These are phyloP conservation scores for Pristionchus fissidentatus DNA, from an alignment of 2,888 invertebrate genomes.

Conservation along the genomic window DNA sequence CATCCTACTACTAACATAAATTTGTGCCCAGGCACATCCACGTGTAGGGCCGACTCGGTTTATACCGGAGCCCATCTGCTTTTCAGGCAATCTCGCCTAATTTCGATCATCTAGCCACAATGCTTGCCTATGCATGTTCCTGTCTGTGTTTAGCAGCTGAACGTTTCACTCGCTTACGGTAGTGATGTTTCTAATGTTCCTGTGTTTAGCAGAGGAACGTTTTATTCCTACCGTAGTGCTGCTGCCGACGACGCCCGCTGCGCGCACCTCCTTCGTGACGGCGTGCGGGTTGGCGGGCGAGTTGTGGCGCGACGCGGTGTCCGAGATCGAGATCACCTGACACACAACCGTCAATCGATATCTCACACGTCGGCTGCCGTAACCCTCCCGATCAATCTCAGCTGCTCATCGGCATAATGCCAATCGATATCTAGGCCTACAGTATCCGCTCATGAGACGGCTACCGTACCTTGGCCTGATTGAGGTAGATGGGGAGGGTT, in stretches of 20 bases:
- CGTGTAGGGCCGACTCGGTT: too few species aligned
- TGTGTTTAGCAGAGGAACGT: too few species aligned
- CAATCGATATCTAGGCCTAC: conserved; percentile 3
- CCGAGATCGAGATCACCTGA: conserved; percentile 44
- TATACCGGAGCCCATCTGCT: too few species aligned
- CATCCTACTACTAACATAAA: too few species aligned
- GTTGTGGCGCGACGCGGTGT: conserved; percentile 46
- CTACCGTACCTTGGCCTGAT: conserved; percentile 60
- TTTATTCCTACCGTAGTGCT: conserved; percentile 24
- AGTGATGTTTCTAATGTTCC: too few species aligned
- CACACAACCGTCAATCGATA: not conserved
- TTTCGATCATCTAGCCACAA: too few species aligned
- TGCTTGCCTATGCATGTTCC: too few species aligned
- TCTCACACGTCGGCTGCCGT: not conserved
- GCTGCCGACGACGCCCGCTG: conserved; percentile 7
- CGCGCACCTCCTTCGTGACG: conserved; percentile 39
- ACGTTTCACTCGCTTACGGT: too few species aligned
- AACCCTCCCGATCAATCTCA: not conserved
- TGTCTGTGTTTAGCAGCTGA: too few species aligned
- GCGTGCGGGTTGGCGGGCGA: conserved; percentile 37
- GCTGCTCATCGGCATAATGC: not conserved
- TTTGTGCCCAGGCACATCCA: too few species aligned
- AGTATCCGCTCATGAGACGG: not conserved
- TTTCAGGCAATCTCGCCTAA: too few species aligned
- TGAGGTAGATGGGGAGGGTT: conserved; percentile 59